phyloP scores from a whole-genome alignment of 2,113 vertebrate genomes.

The Festucalex cinctus region DNA sequence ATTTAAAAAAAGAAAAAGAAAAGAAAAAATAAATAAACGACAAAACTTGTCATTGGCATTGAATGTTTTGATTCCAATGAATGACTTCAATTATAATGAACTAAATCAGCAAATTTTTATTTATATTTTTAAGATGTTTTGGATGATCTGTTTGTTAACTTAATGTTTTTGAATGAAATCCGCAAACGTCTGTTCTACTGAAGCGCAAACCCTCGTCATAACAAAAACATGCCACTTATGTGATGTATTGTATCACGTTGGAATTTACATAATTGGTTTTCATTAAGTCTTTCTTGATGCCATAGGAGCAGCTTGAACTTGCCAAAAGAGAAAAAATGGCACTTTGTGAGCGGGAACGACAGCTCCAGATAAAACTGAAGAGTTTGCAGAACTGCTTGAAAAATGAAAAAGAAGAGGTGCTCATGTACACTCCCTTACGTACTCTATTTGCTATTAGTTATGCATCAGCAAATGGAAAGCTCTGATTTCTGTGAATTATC shows the following conservation, averaged over 20 bases:
- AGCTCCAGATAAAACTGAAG: slow-evolving; percentile 86
- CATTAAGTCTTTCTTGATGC: neutral
- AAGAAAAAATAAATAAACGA: too few species aligned
- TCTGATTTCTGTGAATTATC: too few species aligned
- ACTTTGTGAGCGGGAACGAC: slow-evolving; percentile 87
- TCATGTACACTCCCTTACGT: neutral
- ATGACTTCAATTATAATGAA: too few species aligned
- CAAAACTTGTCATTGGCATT: too few species aligned
- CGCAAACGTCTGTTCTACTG: neutral
- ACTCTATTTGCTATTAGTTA: too few species aligned
- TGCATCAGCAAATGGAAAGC: too few species aligned
- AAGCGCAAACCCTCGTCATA: neutral
- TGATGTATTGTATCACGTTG: neutral
- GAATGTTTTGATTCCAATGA: too few species aligned
- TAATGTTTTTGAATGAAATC: neutral
- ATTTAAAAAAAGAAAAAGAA: too few species aligned
- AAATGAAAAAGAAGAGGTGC: slow-evolving; percentile 95
- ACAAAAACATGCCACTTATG: neutral
- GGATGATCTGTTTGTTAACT: neutral
- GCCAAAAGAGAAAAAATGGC: slow-evolving; percentile 86
- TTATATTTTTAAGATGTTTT: too few species aligned
- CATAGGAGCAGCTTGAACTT: slow-evolving; percentile 86
- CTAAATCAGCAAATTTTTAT: too few species aligned
- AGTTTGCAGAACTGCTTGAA: slow-evolving; percentile 87
- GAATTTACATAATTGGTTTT: neutral